phyloP scores from a whole-genome alignment of 1,140 invertebrate genomes.

The Ceratosolen fusciceps region DNA sequence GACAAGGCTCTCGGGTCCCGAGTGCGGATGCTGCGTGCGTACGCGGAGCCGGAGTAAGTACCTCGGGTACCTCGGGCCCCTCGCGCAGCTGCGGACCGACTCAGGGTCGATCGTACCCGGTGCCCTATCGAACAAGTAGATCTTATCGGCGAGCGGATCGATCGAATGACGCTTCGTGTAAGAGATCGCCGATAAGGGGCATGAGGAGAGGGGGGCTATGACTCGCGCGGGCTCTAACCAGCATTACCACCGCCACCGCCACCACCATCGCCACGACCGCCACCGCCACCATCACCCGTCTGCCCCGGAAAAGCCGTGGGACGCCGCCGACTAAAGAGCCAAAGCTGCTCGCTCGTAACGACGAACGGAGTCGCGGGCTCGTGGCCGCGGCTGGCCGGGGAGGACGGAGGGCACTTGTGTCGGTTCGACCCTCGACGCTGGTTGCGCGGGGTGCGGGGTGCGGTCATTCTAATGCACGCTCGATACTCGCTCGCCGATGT shows the following conservation, averaged over 20 bases:
- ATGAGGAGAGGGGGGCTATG: conserved; percentile 40
- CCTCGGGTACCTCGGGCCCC: conserved; percentile 33
- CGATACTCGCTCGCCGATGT: conserved; percentile 40
- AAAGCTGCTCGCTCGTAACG: conserved; percentile 33
- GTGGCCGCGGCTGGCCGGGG: conserved; percentile 24
- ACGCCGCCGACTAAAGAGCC: conserved; percentile 48
- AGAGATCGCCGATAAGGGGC: conserved; percentile 55
- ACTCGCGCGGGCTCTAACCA: no score
- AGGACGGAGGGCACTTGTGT: no score
- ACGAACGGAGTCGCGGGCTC: conserved; percentile 20
- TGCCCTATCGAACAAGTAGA: conserved; percentile 42
- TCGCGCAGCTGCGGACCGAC: background rate
- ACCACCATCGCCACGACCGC: no score
- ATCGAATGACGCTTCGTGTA: conserved; percentile 57
- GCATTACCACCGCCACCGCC: no score
- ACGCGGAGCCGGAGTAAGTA: conserved; percentile 47
- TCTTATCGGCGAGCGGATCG: conserved; percentile 47
- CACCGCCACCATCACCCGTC: no score
- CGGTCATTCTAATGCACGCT: conserved; percentile 27
- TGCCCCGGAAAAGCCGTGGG: conserved; percentile 41
- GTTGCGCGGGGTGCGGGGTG: background rate
- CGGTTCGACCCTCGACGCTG: no score
- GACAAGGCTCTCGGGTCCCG: conserved; percentile 45
- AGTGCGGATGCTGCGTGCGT: conserved; percentile 45
- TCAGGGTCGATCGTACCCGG: background rate